phyloP scores from a whole-genome alignment of 1,140 invertebrate species.

The Hormaphis cornu region DNA sequence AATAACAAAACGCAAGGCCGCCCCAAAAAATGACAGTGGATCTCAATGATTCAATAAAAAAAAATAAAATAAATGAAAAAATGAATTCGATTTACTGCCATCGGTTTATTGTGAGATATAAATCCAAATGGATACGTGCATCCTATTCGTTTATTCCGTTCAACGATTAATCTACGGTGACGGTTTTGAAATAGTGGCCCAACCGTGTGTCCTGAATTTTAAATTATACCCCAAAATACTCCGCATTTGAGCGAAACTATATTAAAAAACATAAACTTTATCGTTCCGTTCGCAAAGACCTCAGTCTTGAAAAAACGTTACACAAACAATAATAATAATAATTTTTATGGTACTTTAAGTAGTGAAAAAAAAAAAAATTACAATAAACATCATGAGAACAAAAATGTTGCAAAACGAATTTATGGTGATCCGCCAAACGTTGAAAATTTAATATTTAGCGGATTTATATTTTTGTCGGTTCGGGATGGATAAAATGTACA shows the following conservation, averaged over 20 bases:
- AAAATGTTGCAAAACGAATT: no score
- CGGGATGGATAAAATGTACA: no score
- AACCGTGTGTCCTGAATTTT: not conserved
- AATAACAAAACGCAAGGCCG: not conserved
- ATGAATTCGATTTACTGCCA: not conserved
- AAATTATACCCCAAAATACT: not conserved
- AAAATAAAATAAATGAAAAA: no score
- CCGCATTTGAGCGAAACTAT: not conserved
- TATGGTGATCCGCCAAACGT: no score
- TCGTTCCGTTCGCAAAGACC: not conserved
- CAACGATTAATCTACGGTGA: not conserved
- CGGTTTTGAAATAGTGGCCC: not conserved
- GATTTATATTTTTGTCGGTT: no score
- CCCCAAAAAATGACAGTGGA: not conserved
- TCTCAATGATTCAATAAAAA: not conserved
- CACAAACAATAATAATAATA: slow-evolving; percentile 12
- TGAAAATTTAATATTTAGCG: no score
- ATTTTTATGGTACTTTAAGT: no score
- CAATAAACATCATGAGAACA: no score
- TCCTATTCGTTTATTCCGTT: not conserved
- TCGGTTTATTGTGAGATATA: not conserved
- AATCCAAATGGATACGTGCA: not conserved
- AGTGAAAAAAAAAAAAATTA: no score
- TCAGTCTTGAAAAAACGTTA: not conserved
- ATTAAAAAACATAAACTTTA: not conserved